phyloP scores from a whole-genome alignment of 2,113 vertebrate species.

The Myanophis thanlyinensis region DNA sequence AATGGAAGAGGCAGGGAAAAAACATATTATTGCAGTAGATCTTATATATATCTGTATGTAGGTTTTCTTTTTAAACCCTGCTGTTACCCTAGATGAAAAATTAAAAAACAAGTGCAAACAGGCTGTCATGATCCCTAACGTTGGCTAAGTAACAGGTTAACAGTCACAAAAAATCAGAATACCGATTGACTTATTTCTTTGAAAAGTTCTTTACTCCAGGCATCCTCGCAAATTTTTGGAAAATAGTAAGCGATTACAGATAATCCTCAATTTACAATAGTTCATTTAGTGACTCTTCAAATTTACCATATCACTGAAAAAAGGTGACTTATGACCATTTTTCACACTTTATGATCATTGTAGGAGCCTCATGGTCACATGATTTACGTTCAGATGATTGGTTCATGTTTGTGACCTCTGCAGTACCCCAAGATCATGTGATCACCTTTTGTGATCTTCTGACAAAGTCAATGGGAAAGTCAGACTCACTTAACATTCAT shows the following conservation, averaged over 20 bases:
- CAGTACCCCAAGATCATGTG: too few species aligned
- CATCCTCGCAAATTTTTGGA: background rate
- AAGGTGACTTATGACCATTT: too few species aligned
- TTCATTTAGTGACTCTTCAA: background rate
- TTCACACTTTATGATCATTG: too few species aligned
- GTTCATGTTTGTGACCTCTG: too few species aligned
- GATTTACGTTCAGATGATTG: too few species aligned
- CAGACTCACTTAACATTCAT: too few species aligned
- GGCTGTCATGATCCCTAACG: background rate
- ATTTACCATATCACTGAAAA: too few species aligned
- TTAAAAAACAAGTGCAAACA: conserved; percentile 18
- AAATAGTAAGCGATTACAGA: background rate
- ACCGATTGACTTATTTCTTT: background rate
- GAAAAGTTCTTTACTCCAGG: conserved; percentile 8
- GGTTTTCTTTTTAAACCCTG: background rate
- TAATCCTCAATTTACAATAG: background rate
- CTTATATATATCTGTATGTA: background rate
- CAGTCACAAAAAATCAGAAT: conserved; percentile 37
- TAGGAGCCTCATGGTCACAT: too few species aligned
- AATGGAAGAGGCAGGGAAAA: background rate
- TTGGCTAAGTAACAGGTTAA: conserved; percentile 18
- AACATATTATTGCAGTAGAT: background rate
- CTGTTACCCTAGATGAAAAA: conserved; percentile 14
- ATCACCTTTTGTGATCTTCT: too few species aligned
- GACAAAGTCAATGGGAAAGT: too few species aligned